These are phyloP conservation scores for Achroia grisella DNA, from an alignment of 1,140 invertebrate genomes.

Conservation along the genomic window DNA sequence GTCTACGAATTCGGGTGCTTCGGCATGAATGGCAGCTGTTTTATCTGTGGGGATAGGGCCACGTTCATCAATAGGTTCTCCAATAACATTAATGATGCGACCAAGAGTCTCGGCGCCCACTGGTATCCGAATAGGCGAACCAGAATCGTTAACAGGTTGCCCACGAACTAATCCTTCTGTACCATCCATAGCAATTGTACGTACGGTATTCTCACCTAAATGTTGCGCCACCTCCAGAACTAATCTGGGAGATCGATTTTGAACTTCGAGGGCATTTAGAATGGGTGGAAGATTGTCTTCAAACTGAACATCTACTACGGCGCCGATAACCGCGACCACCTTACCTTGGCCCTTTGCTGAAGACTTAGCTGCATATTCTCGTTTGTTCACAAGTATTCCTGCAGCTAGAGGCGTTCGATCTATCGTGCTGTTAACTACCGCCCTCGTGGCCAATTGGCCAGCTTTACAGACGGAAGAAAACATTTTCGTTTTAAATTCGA, in stretches of 20 bases:
- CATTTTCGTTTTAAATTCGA: slow-evolving; percentile 55
- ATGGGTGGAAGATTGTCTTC: slow-evolving; percentile 97
- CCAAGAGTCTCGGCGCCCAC: slow-evolving; percentile 88
- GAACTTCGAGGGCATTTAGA: slow-evolving; percentile 96
- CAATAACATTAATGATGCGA: slow-evolving; percentile 90
- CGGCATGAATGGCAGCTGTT: slow-evolving; percentile 92
- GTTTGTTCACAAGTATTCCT: slow-evolving; percentile 54
- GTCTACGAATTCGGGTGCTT: slow-evolving; percentile 97
- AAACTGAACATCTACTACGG: slow-evolving; percentile 99
- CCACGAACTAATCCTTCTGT: slow-evolving; percentile 88
- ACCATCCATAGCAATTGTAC: slow-evolving; percentile 92
- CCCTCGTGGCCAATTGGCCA: slow-evolving; percentile 61
- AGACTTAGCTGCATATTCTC: slow-evolving; percentile 62
- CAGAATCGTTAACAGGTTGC: slow-evolving; percentile 82
- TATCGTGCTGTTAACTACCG: slow-evolving; percentile 56
- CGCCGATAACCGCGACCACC: slow-evolving; percentile 98
- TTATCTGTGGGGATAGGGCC: slow-evolving; percentile 95
- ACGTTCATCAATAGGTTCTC: slow-evolving; percentile 98
- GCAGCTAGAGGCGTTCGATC: slow-evolving; percentile 53
- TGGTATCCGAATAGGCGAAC: slow-evolving; percentile 86
- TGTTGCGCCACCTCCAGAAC: slow-evolving; percentile 92
- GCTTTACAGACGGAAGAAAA: slow-evolving; percentile 68
- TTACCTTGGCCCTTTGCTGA: slow-evolving; percentile 75
- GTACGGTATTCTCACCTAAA: slow-evolving; percentile 87
- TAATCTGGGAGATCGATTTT: slow-evolving; percentile 77